Percentiles rank a stretch among this genome's conserved stretches.
Evolutionary conservation across 2,797 vertebrate genomes (phyloP).

Genomic region (Tokudaia muenninki): DNA sequence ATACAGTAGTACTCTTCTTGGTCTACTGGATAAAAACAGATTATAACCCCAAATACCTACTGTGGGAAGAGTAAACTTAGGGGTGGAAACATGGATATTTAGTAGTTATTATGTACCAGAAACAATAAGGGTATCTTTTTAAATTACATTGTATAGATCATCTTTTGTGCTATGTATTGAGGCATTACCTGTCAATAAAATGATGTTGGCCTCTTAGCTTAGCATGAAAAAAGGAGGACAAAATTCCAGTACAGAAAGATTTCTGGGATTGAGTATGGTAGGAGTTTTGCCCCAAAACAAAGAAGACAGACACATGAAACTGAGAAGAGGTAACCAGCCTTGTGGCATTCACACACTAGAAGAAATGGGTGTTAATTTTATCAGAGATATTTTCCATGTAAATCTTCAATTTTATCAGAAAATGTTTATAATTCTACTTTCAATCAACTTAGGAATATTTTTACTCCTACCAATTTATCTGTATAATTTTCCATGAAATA

Average conservation of each 20-base stretch:
- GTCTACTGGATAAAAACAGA: too few species aligned
- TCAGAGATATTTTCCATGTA: too few species aligned
- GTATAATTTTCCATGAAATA: too few species aligned
- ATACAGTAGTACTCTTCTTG: accelerated
- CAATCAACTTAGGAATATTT: too few species aligned
- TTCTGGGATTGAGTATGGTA: background rate
- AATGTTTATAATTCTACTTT: too few species aligned
- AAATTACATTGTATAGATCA: background rate
- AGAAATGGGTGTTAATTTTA: background rate
- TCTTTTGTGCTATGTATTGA: background rate
- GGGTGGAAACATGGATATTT: background rate
- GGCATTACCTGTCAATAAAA: background rate
- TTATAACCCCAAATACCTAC: background rate
- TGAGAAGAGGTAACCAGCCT: background rate
- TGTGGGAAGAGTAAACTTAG: background rate
- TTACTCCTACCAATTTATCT: too few species aligned
- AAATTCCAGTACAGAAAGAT: background rate
- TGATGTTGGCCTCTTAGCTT: background rate
- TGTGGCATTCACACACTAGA: background rate
- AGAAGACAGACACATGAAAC: background rate
- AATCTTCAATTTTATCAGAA: too few species aligned
- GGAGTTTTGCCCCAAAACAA: background rate
- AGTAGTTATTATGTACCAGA: too few species aligned
- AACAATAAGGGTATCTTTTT: background rate
- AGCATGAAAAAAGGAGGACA: background rate